These are phyloP conservation scores for Mus pahari DNA, from an alignment of 2,113 vertebrate genomes.

Conservation along the genomic window DNA sequence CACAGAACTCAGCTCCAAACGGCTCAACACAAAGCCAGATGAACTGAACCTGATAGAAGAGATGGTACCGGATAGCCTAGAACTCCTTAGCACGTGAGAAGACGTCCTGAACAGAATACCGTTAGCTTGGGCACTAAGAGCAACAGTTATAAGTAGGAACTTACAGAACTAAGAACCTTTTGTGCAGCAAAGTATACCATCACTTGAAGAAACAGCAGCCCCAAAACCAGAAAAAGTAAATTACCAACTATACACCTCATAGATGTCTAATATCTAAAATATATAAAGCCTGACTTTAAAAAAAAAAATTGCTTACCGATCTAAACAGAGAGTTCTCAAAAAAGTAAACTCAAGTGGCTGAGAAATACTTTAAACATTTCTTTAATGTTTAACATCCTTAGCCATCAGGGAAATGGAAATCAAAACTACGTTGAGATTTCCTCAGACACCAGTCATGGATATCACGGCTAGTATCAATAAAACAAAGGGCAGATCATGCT, in stretches of 20 bases:
- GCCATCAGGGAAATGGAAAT: not conserved
- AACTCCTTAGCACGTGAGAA: not conserved
- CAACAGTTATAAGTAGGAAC: not conserved
- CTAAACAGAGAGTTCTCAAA: not conserved
- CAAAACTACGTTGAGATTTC: not conserved
- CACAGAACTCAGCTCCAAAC: not conserved
- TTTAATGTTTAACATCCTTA: not conserved
- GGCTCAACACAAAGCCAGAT: not conserved
- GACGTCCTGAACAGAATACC: not conserved
- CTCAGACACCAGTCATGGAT: not conserved
- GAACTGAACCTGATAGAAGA: not conserved
- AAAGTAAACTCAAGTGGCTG: not conserved
- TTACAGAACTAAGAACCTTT: not conserved
- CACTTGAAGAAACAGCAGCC: not conserved
- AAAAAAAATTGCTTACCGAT: not conserved
- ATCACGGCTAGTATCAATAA: not conserved
- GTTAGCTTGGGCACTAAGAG: not conserved
- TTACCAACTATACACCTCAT: not conserved
- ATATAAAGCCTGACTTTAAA: not conserved
- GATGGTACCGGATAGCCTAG: no score
- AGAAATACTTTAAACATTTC: not conserved
- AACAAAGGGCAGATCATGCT: not conserved
- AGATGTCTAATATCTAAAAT: not conserved
- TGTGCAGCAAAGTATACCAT: not conserved
- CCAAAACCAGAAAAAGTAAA: not conserved